Base-by-base conservation (phyloP, 1,140 invertebrate species). In the Drosophila serrata region DNA sequence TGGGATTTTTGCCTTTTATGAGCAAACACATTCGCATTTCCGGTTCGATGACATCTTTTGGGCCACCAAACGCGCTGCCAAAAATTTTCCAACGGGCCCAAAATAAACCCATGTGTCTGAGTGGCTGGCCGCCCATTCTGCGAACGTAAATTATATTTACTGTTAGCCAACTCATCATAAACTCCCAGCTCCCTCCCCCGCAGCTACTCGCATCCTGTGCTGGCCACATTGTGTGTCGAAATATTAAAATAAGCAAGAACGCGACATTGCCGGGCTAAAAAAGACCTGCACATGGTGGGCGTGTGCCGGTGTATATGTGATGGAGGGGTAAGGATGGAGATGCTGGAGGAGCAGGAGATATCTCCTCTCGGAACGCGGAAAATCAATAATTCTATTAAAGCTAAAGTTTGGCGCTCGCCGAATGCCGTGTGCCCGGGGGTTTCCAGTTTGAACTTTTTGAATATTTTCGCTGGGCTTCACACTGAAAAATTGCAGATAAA, bases 381-480 rank as follows among this genome's bases (percentile, higher is more conserved):
- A 90, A 90, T 90, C 85, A 90, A 90, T 90, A 90, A 81, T 81
- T 90, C 62, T 81, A 85, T 90, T 90, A 90, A 90, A 90, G 85
- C 80, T 75, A 19, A n/a, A 24, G 57, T 69, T 68, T 42, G 40
- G 67, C 60, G 59, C 49, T 61, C 7, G 51, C 35, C n/a, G 31
- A 19, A 17, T 12, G 31, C 31, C 29, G 19, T 29, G 40, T 29
- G 7, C 24, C 24, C 24, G 15, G 4, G 37, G 43, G n/a, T n/a
- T n/a, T 19, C 49, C 35, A 27, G 39, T 70, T 56, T 17, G 15
- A 56, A 72, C 27, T 70, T 48, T 40, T 72, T 17, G 11, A 73
- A 22, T 58, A 59, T 63, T 67, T 39, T 37, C 1, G 8, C 0
- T 0, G 13, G 3, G 31, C 0, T 11, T 1, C 11, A 27, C 40